Percentiles rank a stretch among this genome's conserved stretches.
Evolutionary conservation across 2,797 vertebrate genomes (phyloP).

Genomic region (Rhodeus uyekii): DNA sequence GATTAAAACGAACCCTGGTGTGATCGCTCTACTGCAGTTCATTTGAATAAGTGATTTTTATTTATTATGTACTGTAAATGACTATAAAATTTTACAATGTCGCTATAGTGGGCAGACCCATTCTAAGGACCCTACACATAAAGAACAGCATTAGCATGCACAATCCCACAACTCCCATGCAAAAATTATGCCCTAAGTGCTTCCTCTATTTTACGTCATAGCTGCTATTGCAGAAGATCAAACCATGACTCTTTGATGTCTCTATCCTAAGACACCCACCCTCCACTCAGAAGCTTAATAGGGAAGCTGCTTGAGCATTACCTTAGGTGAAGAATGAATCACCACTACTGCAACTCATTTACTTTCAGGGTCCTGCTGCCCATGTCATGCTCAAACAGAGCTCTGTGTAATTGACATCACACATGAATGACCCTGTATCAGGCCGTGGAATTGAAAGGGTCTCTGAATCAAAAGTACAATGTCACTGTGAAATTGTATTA

Average conservation of each 20-base stretch:
- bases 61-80: background rate
- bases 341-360: background rate
- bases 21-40: too few species aligned
- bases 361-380: conserved; percentile 38
- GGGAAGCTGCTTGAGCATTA: conserved; percentile 39
- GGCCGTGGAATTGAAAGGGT: background rate
- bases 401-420: background rate
- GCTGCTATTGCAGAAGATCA: conserved; percentile 19
- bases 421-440: conserved; percentile 7
- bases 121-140: background rate
- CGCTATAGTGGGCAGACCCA: background rate
- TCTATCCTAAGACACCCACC: conserved; percentile 44
- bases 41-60: too few species aligned
- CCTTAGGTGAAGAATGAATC: conserved; percentile 23
- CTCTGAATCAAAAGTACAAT: background rate
- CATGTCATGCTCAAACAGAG: background rate
- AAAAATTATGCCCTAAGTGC: conserved; percentile 21
- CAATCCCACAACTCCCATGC: conserved; percentile 11
- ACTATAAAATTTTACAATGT: background rate
- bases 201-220: conserved; percentile 22
- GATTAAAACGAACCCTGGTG: too few species aligned
- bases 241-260: conserved; percentile 47
- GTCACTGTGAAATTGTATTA: background rate
- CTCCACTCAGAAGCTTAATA: conserved; percentile 51
- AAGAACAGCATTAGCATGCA: background rate